Conservation (phyloP, 1,140 invertebrate genomes). For the Linepithema humile region DNA sequence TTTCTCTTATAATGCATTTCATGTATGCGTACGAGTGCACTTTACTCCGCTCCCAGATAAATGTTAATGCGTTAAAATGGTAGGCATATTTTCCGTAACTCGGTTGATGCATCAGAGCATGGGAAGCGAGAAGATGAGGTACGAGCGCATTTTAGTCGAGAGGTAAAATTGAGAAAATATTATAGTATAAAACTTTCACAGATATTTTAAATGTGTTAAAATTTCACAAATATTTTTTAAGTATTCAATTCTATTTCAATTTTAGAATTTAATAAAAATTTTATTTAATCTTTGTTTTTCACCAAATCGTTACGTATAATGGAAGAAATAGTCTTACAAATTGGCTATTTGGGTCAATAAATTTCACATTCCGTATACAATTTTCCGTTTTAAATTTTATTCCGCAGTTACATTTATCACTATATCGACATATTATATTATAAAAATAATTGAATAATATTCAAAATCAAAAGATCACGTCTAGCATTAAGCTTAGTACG, state of each 20-base stretch:
- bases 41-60: not conserved
- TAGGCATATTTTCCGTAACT: slow-evolving; percentile 12
- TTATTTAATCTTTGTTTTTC: not conserved
- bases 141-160: not conserved
- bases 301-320: not conserved
- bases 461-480: not conserved
- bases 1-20: slow-evolving; percentile 15
- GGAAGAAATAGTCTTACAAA: not conserved
- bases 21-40: not conserved
- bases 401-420: too few relatives aligned
- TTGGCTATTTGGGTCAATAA: too few relatives aligned
- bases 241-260: not conserved
- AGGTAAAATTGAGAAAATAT: slow-evolving; percentile 3
- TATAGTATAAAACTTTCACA: not conserved
- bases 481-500: too few relatives aligned
- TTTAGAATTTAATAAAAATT: not conserved
- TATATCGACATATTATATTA: too few relatives aligned
- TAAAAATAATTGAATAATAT: too few relatives aligned
- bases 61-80: slow-evolving; percentile 32
- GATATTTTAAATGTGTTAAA: not conserved
- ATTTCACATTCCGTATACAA: too few relatives aligned
- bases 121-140: too few relatives aligned
- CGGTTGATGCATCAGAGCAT: slow-evolving; percentile 1
- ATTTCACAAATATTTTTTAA: not conserved
- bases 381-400: too few relatives aligned